Evolutionary conservation across 2,797 vertebrate species (phyloP).

Genomic region (Typhlichthys eigenmanni): DNA sequence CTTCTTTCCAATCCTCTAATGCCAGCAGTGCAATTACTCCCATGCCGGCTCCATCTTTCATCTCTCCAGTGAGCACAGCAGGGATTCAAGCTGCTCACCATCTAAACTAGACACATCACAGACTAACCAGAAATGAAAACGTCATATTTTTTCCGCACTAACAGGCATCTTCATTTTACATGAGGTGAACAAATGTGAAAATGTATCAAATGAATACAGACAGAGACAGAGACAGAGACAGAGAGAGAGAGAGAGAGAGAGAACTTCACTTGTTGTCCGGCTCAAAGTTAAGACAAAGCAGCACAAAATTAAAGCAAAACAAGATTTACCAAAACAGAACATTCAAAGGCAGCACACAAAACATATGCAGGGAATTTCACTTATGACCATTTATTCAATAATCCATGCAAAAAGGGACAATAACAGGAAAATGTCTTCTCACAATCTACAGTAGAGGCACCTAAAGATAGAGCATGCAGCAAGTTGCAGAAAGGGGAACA

Average conservation of each 20-base stretch:
- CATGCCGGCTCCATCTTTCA: conserved; percentile 63
- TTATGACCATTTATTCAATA: background rate
- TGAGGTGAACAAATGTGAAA: conserved; percentile 22
- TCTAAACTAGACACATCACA: conserved; percentile 28
- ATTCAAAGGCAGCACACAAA: conserved; percentile 27
- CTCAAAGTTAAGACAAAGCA: conserved; percentile 37
- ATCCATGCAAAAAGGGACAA: conserved; percentile 14
- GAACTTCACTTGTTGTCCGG: conserved; percentile 7
- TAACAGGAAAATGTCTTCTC: conserved; percentile 35
- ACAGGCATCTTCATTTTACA: conserved; percentile 18
- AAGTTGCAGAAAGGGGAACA: conserved; percentile 23
- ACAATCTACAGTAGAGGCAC: conserved; percentile 28
- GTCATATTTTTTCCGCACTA: background rate
- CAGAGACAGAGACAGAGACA: no score
- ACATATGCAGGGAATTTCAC: conserved; percentile 21
- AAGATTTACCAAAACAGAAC: conserved; percentile 13
- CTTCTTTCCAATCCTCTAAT: conserved; percentile 58
- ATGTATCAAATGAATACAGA: conserved; percentile 18
- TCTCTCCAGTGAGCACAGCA: conserved; percentile 48
- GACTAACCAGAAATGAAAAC: conserved; percentile 1
- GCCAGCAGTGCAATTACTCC: conserved; percentile 63
- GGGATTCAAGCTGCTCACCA: conserved; percentile 47
- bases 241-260: conserved; percentile 5
- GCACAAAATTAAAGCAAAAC: conserved; percentile 35
- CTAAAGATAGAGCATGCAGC: conserved; percentile 34